Evolutionary conservation across 2,113 vertebrate genomes (phyloP).

Genomic region (Fulmarus glacialis): DNA sequence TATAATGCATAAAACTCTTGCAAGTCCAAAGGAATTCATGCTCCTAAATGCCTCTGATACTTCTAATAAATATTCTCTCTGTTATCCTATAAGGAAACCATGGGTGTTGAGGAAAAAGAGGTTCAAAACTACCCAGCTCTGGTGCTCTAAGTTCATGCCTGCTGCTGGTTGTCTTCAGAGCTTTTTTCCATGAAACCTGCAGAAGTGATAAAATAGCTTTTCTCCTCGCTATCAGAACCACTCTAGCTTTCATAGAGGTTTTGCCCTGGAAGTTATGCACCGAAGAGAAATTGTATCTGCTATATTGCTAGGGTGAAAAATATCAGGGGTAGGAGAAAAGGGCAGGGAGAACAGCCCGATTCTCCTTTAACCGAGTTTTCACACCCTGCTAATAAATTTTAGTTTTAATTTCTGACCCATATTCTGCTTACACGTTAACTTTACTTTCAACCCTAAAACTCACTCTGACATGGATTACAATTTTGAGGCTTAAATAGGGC

Average conservation of each 20-base stretch:
- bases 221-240: background rate
- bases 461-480: background rate
- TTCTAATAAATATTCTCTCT: background rate
- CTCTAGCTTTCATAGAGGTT: background rate
- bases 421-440: background rate
- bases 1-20: background rate
- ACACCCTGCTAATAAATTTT: background rate
- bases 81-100: background rate
- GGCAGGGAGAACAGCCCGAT: background rate
- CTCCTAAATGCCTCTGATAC: background rate
- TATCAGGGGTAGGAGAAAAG: background rate
- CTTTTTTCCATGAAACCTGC: background rate
- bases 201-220: background rate
- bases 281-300: background rate
- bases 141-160: background rate
- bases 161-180: background rate
- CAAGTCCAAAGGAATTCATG: background rate
- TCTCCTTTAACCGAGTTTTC: background rate
- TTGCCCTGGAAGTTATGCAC: background rate
- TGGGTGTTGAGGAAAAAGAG: background rate
- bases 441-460: background rate
- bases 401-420: background rate
- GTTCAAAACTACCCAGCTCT: background rate
- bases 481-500: background rate
- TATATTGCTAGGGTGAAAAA: background rate